Conservation (phyloP, 2,888 invertebrate species). For the Teleiodes luculella region DNA sequence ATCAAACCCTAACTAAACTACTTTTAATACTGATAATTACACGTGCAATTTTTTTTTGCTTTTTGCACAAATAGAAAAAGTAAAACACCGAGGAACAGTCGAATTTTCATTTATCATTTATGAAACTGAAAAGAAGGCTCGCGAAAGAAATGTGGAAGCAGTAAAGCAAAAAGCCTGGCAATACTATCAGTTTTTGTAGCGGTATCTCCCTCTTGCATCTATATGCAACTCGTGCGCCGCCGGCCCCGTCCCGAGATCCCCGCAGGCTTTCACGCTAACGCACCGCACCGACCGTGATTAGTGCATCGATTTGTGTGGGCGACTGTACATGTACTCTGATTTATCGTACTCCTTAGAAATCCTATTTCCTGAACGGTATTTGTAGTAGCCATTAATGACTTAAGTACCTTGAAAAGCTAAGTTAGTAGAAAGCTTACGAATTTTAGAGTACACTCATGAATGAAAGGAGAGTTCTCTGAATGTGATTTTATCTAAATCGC, state of each 20-base stretch:
- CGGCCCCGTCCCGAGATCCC: slow-evolving; percentile 15
- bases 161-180: background rate
- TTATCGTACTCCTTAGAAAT: background rate
- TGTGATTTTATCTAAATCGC: background rate
- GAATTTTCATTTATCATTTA: too few species aligned
- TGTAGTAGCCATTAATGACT: too few species aligned
- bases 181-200: background rate
- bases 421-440: background rate
- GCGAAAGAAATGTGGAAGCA: background rate
- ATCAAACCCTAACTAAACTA: too few species aligned
- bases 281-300: slow-evolving; percentile 16
- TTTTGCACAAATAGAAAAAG: too few species aligned
- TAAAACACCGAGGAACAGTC: too few species aligned
- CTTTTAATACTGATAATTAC: too few species aligned
- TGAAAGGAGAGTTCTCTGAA: background rate
- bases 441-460: background rate
- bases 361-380: background rate
- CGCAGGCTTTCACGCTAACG: slow-evolving; percentile 34
- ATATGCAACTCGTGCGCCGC: slow-evolving; percentile 37
- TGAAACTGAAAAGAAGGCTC: too few species aligned
- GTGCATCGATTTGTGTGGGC: slow-evolving; percentile 13
- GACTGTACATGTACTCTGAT: slow-evolving; percentile 3
- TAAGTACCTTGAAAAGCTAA: too few species aligned
- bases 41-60: too few species aligned
- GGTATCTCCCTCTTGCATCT: slow-evolving; percentile 25